Evolutionary conservation across 2,113 vertebrate genomes (phyloP).

Genomic region (Myotis lucifugus): DNA sequence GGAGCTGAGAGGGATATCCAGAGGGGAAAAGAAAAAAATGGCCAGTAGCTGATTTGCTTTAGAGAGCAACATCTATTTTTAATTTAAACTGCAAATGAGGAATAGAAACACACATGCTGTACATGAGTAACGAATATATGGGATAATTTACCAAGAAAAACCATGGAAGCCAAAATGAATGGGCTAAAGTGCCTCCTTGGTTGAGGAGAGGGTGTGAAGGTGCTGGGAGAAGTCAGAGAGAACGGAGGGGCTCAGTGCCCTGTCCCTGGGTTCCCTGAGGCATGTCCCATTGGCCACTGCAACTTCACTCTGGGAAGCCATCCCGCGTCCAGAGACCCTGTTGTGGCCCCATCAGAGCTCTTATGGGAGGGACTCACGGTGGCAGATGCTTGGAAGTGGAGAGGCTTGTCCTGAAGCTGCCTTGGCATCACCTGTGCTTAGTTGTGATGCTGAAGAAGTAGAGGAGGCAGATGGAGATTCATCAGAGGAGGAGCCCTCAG

Average conservation of each 20-base stretch:
- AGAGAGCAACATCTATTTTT: not conserved
- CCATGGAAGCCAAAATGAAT: not conserved
- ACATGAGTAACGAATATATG: not conserved
- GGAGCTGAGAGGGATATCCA: not conserved
- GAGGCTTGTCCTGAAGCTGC: not conserved
- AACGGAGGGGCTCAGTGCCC: not conserved
- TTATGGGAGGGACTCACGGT: not conserved
- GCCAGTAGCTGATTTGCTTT: not conserved
- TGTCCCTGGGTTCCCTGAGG: not conserved
- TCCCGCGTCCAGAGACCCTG: not conserved
- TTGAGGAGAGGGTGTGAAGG: not conserved
- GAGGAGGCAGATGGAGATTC: not conserved
- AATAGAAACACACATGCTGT: slow-evolving; percentile 38
- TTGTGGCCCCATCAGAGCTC: not conserved
- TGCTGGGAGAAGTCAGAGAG: not conserved
- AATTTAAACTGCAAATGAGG: slow-evolving; percentile 49
- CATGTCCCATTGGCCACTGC: not conserved
- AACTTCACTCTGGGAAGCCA: not conserved
- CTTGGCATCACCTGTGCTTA: not conserved
- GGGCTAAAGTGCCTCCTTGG: not conserved
- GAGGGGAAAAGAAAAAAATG: not conserved
- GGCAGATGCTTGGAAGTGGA: not conserved
- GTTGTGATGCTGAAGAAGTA: not conserved
- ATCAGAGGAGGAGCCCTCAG: not conserved
- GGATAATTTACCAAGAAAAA: slow-evolving; percentile 34